Evolutionary conservation across 1,140 invertebrate species (phyloP).

Genomic region (Centruroides vittatus): DNA sequence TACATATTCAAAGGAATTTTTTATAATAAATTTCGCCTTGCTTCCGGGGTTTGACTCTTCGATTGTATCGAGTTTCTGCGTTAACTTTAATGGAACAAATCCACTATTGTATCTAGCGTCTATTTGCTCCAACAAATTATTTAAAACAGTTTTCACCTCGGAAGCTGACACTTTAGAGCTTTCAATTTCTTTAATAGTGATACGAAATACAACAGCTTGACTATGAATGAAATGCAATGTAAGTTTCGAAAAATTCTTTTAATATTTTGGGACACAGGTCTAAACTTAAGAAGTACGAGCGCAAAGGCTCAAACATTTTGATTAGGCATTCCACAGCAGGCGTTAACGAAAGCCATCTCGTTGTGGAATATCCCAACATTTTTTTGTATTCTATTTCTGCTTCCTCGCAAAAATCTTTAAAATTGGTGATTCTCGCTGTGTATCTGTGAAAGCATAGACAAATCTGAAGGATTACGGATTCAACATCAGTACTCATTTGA

Average conservation of each 20-base stretch:
- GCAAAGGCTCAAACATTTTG: neutral
- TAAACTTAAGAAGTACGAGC: conserved; percentile 2
- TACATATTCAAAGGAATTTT: too few relatives aligned
- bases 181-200: too few relatives aligned
- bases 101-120: too few relatives aligned
- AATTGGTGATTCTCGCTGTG: neutral
- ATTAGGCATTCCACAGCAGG: neutral
- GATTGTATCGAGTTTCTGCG: too few relatives aligned
- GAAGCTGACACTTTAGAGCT: too few relatives aligned
- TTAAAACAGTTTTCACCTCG: too few relatives aligned
- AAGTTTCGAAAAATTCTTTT: neutral
- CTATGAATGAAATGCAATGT: neutral
- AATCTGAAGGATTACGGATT: neutral
- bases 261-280: neutral
- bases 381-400: conserved; percentile 3
- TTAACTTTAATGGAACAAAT: too few relatives aligned
- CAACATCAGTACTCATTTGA: neutral
- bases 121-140: too few relatives aligned
- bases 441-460: conserved; percentile 1
- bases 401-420: neutral
- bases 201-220: neutral
- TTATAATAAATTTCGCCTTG: too few relatives aligned
- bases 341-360: neutral
- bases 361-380: neutral
- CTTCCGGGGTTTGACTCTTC: too few relatives aligned